Conservation (phyloP, 2,113 vertebrate species). For the Glareola pratincola region DNA sequence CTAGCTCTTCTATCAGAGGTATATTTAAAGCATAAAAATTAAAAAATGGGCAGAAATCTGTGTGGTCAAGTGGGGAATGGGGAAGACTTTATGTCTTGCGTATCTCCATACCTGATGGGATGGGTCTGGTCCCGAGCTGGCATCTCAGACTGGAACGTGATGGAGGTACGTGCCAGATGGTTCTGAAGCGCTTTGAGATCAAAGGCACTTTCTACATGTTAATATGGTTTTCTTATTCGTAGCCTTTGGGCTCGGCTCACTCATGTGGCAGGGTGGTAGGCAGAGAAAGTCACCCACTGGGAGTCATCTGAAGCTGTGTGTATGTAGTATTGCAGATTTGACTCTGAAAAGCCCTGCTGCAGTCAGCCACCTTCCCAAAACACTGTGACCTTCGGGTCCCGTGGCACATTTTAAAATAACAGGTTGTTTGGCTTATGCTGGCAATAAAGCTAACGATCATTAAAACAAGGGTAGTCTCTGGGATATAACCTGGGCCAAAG, state of each 20-base stretch:
- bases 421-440: not conserved
- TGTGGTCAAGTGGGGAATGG: not conserved
- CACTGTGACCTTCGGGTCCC: not conserved
- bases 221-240: not conserved
- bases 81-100: not conserved
- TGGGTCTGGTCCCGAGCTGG: not conserved
- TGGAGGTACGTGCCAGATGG: fast-evolving
- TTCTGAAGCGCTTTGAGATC: not conserved
- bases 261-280: fast-evolving
- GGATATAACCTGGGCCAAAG: not conserved
- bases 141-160: not conserved
- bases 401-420: not conserved
- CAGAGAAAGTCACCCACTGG: not conserved
- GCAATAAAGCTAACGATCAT: not conserved
- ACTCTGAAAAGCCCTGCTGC: not conserved
- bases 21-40: not conserved
- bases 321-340: not conserved
- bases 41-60: not conserved
- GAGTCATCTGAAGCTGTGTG: not conserved
- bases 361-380: not conserved
- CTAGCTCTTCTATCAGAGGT: not conserved
- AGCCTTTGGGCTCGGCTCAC: not conserved
- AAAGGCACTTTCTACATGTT: not conserved
- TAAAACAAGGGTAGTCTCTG: not conserved
- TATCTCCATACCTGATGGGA: fast-evolving